Conservation (phyloP, 2,797 vertebrate genomes). For the Halcyon badia region DNA sequence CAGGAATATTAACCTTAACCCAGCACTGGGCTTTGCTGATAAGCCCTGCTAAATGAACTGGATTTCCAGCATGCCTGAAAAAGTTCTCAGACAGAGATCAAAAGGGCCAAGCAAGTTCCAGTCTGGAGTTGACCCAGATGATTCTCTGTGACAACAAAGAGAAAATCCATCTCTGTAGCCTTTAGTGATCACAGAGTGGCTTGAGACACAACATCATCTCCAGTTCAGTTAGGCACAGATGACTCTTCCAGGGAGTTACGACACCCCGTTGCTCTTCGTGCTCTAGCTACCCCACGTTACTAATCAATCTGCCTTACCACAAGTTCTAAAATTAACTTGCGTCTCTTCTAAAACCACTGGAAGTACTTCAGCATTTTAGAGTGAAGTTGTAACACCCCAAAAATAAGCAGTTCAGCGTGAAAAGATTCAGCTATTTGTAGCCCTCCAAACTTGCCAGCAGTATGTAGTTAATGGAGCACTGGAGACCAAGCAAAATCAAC, state of each 20-base stretch:
- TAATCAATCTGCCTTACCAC: neutral
- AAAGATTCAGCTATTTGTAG: neutral
- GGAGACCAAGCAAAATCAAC: neutral
- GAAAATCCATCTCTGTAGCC: neutral
- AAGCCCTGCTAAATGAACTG: neutral
- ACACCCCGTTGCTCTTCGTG: neutral
- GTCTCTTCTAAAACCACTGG: neutral
- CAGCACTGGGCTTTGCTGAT: neutral
- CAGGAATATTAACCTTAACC: neutral
- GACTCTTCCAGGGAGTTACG: neutral
- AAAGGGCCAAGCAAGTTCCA: neutral
- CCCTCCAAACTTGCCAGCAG: neutral
- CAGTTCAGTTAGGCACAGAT: neutral
- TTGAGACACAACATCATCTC: neutral
- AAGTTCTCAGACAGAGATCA: neutral
- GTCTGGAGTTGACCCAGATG: neutral
- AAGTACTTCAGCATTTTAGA: constrained; percentile 31
- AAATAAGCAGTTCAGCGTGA: neutral
- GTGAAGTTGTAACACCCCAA: neutral
- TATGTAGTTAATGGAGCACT: neutral
- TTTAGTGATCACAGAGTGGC: neutral
- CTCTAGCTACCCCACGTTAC: neutral
- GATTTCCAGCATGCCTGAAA: neutral
- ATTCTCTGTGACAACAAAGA: neutral
- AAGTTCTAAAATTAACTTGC: neutral